Percentiles rank a stretch among this genome's conserved stretches.
Conservation (phyloP, 2,888 invertebrate genomes). For the Phalera bucephala region DNA sequence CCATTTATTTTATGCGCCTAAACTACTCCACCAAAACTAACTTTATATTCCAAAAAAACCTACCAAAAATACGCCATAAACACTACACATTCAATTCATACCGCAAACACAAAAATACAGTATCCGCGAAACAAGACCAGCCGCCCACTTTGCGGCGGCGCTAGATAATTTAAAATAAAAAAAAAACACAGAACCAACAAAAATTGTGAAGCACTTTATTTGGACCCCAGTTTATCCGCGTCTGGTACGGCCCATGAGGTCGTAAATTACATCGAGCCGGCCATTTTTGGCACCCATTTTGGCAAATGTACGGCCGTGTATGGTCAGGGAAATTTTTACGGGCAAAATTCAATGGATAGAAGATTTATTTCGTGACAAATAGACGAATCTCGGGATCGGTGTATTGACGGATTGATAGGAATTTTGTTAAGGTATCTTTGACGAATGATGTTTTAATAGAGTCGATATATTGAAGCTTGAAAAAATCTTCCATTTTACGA, state of each 20-base stretch:
- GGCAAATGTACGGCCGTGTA: conserved; percentile 29
- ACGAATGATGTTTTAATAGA: too few relatives aligned
- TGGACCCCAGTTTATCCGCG: conserved; percentile 49
- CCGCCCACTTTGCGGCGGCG: conserved; percentile 38
- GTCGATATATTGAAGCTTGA: too few relatives aligned
- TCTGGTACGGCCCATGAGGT: conserved; percentile 41
- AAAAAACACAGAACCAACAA: conserved; percentile 33
- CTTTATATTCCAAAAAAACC: background rate
- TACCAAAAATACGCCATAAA: too few relatives aligned
- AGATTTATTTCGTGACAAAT: conserved; percentile 12
- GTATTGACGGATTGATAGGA: background rate
- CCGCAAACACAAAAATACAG: conserved; percentile 14
- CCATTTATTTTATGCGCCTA: too few relatives aligned
- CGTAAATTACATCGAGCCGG: conserved; percentile 45
- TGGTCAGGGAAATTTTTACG: conserved; percentile 32
- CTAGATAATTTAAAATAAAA: conserved; percentile 61
- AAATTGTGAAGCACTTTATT: conserved; percentile 53
- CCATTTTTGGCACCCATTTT: conserved; percentile 49
- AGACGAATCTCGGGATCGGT: background rate
- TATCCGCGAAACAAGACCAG: conserved; percentile 29
- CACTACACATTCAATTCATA: background rate
- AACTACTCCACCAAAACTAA: too few relatives aligned
- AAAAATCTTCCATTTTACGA: too few relatives aligned
- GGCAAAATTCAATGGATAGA: conserved; percentile 36
- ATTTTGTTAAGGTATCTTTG: too few relatives aligned